Conservation (phyloP, 2,113 vertebrate species). For the Rhodinocichla rosea region DNA sequence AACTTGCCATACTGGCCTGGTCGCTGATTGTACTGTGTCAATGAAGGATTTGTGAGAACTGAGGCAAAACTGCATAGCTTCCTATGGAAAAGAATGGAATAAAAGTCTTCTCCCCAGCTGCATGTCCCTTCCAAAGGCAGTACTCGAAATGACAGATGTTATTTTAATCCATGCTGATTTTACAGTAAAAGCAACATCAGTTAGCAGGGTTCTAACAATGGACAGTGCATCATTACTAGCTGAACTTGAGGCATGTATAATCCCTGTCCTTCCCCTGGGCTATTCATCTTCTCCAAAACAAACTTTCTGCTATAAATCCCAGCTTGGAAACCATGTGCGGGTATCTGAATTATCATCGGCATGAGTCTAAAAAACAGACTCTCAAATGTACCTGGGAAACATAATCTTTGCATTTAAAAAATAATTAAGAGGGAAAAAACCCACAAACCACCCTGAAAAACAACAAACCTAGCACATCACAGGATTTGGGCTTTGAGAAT, state of each 20-base stretch:
- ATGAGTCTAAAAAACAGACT: neutral
- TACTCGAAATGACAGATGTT: neutral
- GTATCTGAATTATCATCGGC: neutral
- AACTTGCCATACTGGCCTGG: neutral
- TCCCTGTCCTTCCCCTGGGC: neutral
- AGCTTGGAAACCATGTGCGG: neutral
- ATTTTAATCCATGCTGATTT: neutral
- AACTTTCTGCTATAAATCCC: neutral
- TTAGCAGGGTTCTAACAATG: neutral
- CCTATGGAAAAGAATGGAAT: neutral
- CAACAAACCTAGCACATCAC: neutral
- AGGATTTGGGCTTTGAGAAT: neutral
- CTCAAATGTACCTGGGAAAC: neutral
- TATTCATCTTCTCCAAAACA: neutral
- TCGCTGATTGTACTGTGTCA: neutral
- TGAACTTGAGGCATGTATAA: neutral
- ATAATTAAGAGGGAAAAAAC: neutral
- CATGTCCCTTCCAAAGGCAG: neutral
- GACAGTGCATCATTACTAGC: neutral
- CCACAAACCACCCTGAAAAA: neutral
- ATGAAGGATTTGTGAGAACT: conserved; percentile 15
- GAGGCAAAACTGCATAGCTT: neutral
- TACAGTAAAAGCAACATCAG: neutral
- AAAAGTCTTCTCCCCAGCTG: neutral
- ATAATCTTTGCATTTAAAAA: neutral